Percentiles rank a stretch among this genome's conserved stretches.
These are phyloP conservation scores for Echinometra lucunter DNA, from an alignment of 53 echinoderm and acorn worm genomes.

Conservation along the genomic window DNA sequence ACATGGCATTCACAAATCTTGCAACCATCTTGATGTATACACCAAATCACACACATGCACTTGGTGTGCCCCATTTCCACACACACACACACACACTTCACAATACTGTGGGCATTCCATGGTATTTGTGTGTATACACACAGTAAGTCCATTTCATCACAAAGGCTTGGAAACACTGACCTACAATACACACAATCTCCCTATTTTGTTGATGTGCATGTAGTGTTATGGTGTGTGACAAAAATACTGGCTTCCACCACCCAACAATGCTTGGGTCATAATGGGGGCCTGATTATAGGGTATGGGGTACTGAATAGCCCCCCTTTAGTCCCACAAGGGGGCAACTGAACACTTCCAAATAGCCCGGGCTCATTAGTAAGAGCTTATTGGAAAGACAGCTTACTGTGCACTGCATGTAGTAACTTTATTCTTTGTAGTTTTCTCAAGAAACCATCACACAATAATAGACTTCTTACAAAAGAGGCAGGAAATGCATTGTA, in stretches of 20 bases:
- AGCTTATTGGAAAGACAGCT: neutral
- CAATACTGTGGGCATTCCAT: neutral
- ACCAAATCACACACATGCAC: no score
- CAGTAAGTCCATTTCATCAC: conserved; percentile 32
- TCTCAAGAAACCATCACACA: conserved; percentile 7
- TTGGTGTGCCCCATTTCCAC: neutral
- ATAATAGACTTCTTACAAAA: conserved; percentile 9
- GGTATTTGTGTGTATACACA: conserved; percentile 54
- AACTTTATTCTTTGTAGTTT: conserved; percentile 30
- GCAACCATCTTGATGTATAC: neutral
- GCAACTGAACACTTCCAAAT: conserved; percentile 45
- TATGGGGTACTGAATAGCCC: conserved; percentile 30
- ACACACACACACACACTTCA: conserved; percentile 28
- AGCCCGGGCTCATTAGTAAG: conserved; percentile 30
- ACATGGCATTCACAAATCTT: neutral
- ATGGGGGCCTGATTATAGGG: conserved; percentile 51
- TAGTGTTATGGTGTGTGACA: neutral
- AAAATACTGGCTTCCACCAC: conserved; percentile 21
- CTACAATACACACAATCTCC: conserved; percentile 38
- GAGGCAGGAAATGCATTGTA: no score
- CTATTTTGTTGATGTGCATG: conserved; percentile 28
- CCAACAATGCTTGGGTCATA: conserved; percentile 31
- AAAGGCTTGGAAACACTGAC: conserved; percentile 23
- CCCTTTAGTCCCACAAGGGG: conserved; percentile 25
- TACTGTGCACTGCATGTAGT: neutral